Evolutionary conservation across 1,140 invertebrate genomes (phyloP), one percentile per base, ranked within the genome.

Genomic region (Cardiocondyla obscurior): DNA sequence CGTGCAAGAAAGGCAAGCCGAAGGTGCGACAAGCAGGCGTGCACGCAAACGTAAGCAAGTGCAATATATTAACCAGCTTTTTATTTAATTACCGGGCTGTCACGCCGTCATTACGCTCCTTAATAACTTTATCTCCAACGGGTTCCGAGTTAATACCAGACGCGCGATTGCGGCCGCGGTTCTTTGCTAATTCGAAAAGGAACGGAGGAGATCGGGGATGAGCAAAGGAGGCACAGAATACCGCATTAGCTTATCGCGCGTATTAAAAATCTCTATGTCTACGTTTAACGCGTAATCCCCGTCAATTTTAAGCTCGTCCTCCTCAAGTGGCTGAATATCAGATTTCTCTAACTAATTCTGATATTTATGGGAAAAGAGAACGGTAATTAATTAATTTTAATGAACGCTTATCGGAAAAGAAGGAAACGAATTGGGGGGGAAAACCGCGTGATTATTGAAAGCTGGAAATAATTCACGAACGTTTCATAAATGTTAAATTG

Each of bases 31-130:
- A 36, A 44, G 51, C 51, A 25, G 22, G n/a, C 64, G 64, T 28
- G 53, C 67, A 60, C 67, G 77, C 67, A 65, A 70, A 55, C 70
- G 36, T 39, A 53, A 57, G 81, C 72, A 12, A 10, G 10, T 77
- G 64, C 65, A 82, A 82, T 82, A 82, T 82, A 82, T 82, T 82
- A 82, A 82, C 46, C 46, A 74, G 60, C 46, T 82, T 82, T 82
- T 77, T 82, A 82, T 77, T 82, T 82, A 64, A 82, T 82, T 82
- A 82, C 46, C 72, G n/a, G 14, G 42, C 81, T 82, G 81, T 82
- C 81, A 74, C 25, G 81, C n/a, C 46, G 25, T 82, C 81, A 77
- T 82, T 82, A 82, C 81, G 81, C 57, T 76, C 36, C 33, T 49
- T 82, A 82, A 82, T 82, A 77, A 82, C 81, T 82, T 82, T 77